Base-by-base conservation (phyloP, 2,797 vertebrate genomes). In the Momotus momota region DNA sequence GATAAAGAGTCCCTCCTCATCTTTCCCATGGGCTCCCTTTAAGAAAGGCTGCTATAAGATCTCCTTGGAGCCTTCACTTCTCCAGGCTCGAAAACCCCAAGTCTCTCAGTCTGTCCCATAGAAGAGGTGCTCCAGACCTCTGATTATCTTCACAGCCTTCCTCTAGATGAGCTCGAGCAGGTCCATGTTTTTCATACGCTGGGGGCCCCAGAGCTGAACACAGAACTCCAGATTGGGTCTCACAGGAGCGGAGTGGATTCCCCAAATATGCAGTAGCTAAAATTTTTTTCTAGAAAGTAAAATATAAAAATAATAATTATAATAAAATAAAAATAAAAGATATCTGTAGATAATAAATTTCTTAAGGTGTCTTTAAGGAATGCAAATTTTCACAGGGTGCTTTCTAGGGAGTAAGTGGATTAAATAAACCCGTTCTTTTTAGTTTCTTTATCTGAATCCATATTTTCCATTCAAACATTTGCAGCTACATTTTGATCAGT, bases 81-180 rank as follows among this genome's bases (percentile, higher is more conserved):
- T 67, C 27, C 40, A 19, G 18, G 18, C 1, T 89, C 6, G 62
- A 62, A 6, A n/a, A 5, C 4, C 3, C 10, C 57, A 51, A 3
- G 7, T 41, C 2, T 60, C 35, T 52, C 17, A 46, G 29, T 13
- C 40, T 78, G 4, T 51, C 22, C 26, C 20, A 29, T 0, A 72
- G 9, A 1, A 7, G 40, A 71, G 22, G 11, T 21, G 4, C 5
- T 78, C 19, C 49, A 35, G 8, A 5, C 21, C 31, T 5, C 22
- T 16, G 14, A n/a, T 14, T 10, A 49, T n/a, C 6, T 52, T 38
- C 1, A 0, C n/a, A 41, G 8, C 31, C 25, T 6, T 55, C 5
- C 12, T 25, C 38, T 57, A 23, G 22, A 70, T 51, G 3, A 0
- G 0, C 5, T 57, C 0, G 0, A 83, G 2, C 27, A 64, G 31